Conservation (phyloP, 1,140 invertebrate genomes). For the Trichomalopsis sarcophagae region DNA sequence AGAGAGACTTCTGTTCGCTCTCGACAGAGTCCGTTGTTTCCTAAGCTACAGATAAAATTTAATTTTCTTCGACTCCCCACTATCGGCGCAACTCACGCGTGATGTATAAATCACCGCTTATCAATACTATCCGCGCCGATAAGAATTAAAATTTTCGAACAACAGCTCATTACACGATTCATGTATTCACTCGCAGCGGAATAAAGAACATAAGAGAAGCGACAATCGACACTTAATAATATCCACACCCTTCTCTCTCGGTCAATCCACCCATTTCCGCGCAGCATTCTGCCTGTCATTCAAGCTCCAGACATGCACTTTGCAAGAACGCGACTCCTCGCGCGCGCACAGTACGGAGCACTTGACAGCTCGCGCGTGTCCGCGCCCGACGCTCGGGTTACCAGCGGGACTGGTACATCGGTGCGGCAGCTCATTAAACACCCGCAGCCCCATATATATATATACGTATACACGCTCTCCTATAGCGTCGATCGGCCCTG, state of each 20-base stretch:
- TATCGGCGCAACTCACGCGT: no score
- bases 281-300: no score
- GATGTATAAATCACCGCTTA: background rate
- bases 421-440: conserved; percentile 73
- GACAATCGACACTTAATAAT: no score
- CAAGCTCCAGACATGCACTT: background rate
- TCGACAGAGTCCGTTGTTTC: no score
- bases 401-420: background rate
- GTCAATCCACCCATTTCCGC: no score
- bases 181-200: no score
- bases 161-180: no score
- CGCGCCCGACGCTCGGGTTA: background rate
- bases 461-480: background rate
- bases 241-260: no score
- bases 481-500: conserved; percentile 56
- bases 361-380: conserved; percentile 1
- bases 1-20: background rate
- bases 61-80: background rate
- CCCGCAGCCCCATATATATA: conserved; percentile 64
- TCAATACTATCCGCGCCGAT: no score
- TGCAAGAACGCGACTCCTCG: background rate
- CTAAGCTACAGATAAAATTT: background rate
- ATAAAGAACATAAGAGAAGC: no score
- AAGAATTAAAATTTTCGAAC: no score
- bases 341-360: conserved; percentile 60